Evolutionary conservation across 2,113 vertebrate genomes (phyloP).

Genomic region (Cinclus mexicanus): DNA sequence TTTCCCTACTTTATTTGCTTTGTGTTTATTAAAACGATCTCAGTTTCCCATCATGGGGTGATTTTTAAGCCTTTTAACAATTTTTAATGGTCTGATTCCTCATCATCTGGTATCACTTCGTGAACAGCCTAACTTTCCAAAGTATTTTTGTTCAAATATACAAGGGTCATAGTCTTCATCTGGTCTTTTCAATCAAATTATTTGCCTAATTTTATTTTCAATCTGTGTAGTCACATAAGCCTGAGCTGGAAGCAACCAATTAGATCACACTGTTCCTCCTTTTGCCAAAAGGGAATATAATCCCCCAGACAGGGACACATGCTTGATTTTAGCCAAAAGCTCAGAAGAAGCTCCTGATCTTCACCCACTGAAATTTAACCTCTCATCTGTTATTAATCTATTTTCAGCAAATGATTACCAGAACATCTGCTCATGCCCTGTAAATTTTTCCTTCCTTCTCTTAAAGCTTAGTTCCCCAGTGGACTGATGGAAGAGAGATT

Average conservation of each 20-base stretch:
- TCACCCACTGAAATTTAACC: constrained; percentile 37
- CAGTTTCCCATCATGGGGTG: background rate
- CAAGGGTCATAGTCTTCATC: background rate
- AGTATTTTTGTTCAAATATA: background rate
- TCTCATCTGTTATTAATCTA: constrained; percentile 49
- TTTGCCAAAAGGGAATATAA: background rate
- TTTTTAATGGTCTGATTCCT: background rate
- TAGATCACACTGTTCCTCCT: background rate
- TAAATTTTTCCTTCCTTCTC: constrained; percentile 37
- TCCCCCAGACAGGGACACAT: background rate
- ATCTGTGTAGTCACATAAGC: background rate
- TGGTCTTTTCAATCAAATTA: background rate
- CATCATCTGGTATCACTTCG: constrained; percentile 9
- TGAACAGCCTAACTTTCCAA: background rate
- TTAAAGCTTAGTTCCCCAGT: background rate
- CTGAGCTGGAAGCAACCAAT: constrained; percentile 23
- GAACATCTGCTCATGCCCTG: constrained; percentile 42
- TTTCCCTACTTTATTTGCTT: background rate
- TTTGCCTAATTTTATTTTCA: constrained; percentile 17
- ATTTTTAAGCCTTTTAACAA: background rate
- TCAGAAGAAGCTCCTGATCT: background rate
- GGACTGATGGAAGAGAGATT: background rate
- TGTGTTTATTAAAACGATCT: background rate
- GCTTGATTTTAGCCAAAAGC: constrained; percentile 28
- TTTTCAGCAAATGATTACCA: constrained; percentile 40